These are phyloP conservation scores for Phainopepla nitens DNA, from an alignment of 2,113 vertebrate species.

Conservation along the genomic window DNA sequence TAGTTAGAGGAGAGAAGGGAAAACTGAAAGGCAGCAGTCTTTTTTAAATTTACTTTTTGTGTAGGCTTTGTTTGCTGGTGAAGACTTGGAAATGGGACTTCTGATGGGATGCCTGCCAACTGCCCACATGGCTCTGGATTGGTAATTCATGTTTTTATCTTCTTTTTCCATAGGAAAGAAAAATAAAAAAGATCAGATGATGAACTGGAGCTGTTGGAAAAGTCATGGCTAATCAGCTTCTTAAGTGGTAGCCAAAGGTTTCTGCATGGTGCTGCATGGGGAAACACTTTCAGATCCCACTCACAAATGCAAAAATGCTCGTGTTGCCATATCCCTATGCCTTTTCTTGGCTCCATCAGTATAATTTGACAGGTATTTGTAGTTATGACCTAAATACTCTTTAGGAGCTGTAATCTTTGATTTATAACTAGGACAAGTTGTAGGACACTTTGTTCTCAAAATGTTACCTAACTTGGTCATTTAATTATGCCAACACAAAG, in stretches of 20 bases:
- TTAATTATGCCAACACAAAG: not conserved
- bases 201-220: not conserved
- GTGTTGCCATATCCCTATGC: rapidly evolving
- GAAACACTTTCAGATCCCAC: not conserved
- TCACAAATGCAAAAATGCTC: not conserved
- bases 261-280: not conserved
- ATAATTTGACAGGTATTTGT: rapidly evolving
- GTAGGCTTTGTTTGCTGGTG: not conserved
- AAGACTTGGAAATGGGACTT: not conserved
- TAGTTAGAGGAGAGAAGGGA: not conserved
- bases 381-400: not conserved
- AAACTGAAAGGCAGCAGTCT: not conserved
- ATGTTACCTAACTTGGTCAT: not conserved
- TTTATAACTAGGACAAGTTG: not conserved
- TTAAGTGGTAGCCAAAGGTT: not conserved
- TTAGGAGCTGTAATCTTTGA: not conserved
- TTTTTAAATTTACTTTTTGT: not conserved
- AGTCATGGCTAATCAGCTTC: not conserved
- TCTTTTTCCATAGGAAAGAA: not conserved
- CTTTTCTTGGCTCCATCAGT: not conserved
- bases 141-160: not conserved
- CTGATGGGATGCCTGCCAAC: not conserved
- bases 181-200: not conserved
- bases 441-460: not conserved
- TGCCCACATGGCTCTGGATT: not conserved